Conservation (phyloP, 2,113 vertebrate species). For the Gymnocephalus cernua region DNA sequence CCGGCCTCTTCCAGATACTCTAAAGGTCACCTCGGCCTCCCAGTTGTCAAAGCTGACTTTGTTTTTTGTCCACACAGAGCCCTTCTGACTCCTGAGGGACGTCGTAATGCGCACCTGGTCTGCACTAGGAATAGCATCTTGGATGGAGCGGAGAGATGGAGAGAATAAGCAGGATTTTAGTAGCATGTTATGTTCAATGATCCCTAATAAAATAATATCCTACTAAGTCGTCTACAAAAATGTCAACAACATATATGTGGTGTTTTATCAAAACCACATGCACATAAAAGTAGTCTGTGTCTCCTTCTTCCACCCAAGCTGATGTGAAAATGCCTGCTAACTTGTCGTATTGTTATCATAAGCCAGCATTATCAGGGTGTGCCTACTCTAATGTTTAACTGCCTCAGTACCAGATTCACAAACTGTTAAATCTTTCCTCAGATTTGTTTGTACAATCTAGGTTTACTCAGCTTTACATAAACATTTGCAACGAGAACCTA, state of each 20-base stretch:
- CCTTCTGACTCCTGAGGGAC: slow-evolving; percentile 94
- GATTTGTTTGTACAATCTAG: neutral
- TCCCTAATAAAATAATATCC: neutral
- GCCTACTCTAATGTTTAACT: neutral
- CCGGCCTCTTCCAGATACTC: slow-evolving; percentile 94
- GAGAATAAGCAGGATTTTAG: neutral
- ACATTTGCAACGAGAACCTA: neutral
- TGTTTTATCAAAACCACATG: neutral
- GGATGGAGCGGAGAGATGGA: neutral
- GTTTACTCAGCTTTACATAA: neutral
- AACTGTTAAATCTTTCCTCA: neutral
- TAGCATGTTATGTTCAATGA: neutral
- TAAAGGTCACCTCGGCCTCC: slow-evolving; percentile 95
- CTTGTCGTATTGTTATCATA: neutral
- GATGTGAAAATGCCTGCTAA: neutral
- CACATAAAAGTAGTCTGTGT: neutral
- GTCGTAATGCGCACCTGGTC: slow-evolving; percentile 96
- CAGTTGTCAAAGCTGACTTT: slow-evolving; percentile 90
- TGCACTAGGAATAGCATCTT: slow-evolving; percentile 95
- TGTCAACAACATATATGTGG: neutral
- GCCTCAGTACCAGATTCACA: neutral
- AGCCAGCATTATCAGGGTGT: neutral
- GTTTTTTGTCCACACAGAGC: slow-evolving; percentile 94
- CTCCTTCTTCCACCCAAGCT: neutral
- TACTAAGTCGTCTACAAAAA: neutral